Evolutionary conservation across 1,140 invertebrate genomes (phyloP).

Genomic region (Octopus bimaculoides): DNA sequence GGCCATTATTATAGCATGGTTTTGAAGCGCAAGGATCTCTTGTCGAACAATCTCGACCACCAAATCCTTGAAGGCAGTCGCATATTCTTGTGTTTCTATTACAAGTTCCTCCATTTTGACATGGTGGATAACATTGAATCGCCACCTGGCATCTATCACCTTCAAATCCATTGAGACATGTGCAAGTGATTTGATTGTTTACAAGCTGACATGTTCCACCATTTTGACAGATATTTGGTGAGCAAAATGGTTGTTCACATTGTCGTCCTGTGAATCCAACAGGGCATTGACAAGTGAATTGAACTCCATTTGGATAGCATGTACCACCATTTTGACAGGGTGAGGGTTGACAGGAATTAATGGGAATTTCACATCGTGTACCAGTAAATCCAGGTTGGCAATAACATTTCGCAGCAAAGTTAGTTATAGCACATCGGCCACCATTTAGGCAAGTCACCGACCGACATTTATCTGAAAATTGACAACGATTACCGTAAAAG

Average conservation of each 20-base stretch:
- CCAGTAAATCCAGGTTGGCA: not conserved
- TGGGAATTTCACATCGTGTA: not conserved
- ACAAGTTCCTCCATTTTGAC: no score
- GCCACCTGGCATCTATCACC: constrained; percentile 13
- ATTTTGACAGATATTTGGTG: not conserved
- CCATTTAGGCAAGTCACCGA: not conserved
- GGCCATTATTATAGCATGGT: not conserved
- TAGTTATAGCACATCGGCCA: not conserved
- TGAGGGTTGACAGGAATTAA: not conserved
- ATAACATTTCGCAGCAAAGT: not conserved
- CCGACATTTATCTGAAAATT: constrained; percentile 12
- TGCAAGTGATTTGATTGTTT: constrained; percentile 1
- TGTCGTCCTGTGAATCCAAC: constrained; percentile 10
- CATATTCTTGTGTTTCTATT: no score
- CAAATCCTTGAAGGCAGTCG: no score
- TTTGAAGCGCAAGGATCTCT: constrained; percentile 7
- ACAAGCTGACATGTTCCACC: constrained; percentile 14
- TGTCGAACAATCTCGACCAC: not conserved
- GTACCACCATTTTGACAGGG: constrained; percentile 15
- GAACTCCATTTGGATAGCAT: constrained; percentile 11
- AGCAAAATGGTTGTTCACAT: constrained; percentile 15
- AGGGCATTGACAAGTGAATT: constrained; percentile 14
- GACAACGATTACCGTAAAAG: constrained; percentile 11
- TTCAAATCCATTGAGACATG: not conserved
- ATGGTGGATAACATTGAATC: not conserved